Evolutionary conservation across 2,797 vertebrate genomes (phyloP), one percentile per base, ranked within the genome.

Genomic region (Brachyalestes nurse): DNA sequence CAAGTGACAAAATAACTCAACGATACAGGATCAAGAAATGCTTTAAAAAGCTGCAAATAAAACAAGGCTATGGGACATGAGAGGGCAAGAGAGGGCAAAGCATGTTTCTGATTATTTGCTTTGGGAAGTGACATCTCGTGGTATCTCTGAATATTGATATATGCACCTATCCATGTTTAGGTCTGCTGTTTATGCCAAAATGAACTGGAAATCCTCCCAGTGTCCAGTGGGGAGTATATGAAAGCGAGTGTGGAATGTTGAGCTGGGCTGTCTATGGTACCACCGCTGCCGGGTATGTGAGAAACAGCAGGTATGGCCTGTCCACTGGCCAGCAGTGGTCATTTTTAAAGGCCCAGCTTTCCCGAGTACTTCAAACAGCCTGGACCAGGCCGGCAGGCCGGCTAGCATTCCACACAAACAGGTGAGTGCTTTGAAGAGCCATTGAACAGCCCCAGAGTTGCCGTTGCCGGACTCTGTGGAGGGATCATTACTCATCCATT

Each of bases 361-460:
- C 51, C 34, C 25, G 53, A 60, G 25, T 64, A 78, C 86, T 83
- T 87, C 86, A 85, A 78, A 78, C 72, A 9, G 51, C 23, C 40
- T 8, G 12, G 5, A 62, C 57, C 60, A 51, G 58, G 49, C 73
- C 47, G 42, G 51, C 60, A 51, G 58, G 49, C 73, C 47, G 42
- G 51, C 62, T 58, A 14, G 78, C 82, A 83, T 85, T 85, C 82
- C 83, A 82, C 86, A 83, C 77, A 38, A 71, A 75, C 77, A 67
- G 74, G 17, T 66, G 67, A 73, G 77, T 0, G 6, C 82, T 85
- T 85, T 87, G 81, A 83, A 75, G 81, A 65, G 53, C 28, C 76
- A 53, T 42, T n/a, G 7, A n/a, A n/a, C 47, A 40, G 8, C 10
- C n/a, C 25, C 16, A 28, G 47, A 45, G 49, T 14, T 76, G 60